Evolutionary conservation across 1,140 invertebrate species (phyloP), one percentile per base, ranked within the genome.

Genomic region (Penaeus vannamei): DNA sequence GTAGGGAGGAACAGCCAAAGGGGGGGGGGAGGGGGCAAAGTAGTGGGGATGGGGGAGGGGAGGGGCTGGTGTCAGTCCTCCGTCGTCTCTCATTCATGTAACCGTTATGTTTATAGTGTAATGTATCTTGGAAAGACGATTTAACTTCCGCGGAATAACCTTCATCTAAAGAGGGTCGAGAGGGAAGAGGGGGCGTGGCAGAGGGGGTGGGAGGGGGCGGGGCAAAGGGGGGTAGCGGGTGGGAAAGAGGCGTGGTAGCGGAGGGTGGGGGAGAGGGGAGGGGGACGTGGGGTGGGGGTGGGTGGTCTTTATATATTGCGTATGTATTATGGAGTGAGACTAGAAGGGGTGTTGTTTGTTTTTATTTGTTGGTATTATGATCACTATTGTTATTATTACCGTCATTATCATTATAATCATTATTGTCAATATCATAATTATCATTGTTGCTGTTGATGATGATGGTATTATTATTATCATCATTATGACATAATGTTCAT

Each of bases 61-160:
- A 26, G 36, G 10, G 23, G 19, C 7, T 36, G 7, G 22, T 76
- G 72, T 76, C 19, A 32, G 10, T 76, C 19, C n/a, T 4, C n/a
- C 2, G 29, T 2, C n/a, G 0, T 29, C 8, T 76, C 17, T 76
- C 42, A 32, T 76, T 76, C n/a, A 29, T 76, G 26, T 26, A 36
- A 26, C 72, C 42, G 72, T 76, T 36, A 29, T 76, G 29, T 76
- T 76, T 76, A 76, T 76, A 76, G 72, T 29, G 72, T 76, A 76
- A 76, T 76, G 72, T 76, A 76, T 76, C 72, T 76, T 76, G 29
- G 29, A 20, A 36, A 76, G 72, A 32, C 72, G 72, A 76, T 76
- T 76, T 32, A 76, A 76, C 72, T 76, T 76, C 72, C 72, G 42
- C 72, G 72, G 72, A 76, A 36, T 76, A 76, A 76, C 32, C 32